A percentile compares a stretch with the other conserved stretches of the same genome.
Evolutionary conservation across 2,113 vertebrate genomes (phyloP).

Genomic region (Sterna hirundo): DNA sequence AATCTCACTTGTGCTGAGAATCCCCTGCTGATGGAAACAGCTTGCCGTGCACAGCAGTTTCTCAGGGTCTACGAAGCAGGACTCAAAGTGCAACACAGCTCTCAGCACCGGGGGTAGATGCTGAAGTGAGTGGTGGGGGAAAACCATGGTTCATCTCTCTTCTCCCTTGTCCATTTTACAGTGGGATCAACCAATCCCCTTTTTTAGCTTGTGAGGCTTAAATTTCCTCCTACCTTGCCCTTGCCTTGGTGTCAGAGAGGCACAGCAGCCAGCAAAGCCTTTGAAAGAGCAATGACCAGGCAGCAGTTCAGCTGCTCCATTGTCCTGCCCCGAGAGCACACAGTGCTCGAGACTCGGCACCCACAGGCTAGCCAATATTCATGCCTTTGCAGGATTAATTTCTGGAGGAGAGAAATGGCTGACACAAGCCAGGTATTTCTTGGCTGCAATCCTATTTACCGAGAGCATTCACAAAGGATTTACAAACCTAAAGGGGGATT

Average conservation of each 20-base stretch:
- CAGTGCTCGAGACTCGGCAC: rapidly evolving
- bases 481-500: conserved; percentile 51
- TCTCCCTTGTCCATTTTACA: not conserved
- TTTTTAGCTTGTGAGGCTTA: not conserved
- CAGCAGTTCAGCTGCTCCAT: not conserved
- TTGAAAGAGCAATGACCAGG: not conserved
- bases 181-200: not conserved
- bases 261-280: not conserved
- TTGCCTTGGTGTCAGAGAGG: not conserved
- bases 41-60: not conserved
- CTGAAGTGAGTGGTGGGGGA: no score
- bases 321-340: not conserved
- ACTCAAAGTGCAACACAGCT: no score
- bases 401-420: not conserved
- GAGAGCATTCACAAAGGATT: conserved; percentile 29
- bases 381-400: not conserved
- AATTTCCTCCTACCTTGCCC: not conserved
- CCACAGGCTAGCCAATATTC: not conserved
- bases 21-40: not conserved
- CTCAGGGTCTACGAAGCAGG: not conserved
- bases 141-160: not conserved
- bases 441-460: conserved; percentile 25
- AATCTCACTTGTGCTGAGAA: not conserved
- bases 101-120: no score
- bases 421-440: conserved; percentile 38